Evolutionary conservation across 2,797 vertebrate species (phyloP), one percentile per base, ranked within the genome.

Genomic region (Epinephelus coioides): DNA sequence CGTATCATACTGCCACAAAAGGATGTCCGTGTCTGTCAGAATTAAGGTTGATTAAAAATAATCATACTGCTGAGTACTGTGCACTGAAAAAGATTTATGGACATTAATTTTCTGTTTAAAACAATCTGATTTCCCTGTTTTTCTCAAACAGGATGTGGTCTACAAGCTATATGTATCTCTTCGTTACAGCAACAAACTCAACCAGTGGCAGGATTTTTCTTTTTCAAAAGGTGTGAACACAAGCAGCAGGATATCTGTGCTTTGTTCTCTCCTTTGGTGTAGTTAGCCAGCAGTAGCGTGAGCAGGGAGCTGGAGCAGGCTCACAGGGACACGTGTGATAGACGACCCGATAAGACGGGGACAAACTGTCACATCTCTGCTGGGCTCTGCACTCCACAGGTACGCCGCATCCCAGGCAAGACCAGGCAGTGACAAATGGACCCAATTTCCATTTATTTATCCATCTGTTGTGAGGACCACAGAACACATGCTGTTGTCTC

Each of bases 381-480:
- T 30, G 69, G 86, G 78, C 78, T 74, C 46, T 38, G 55, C 62
- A 73, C 87, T 81, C 86, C 74, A 91, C 89, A 92, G 87, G 92
- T 93, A 89, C 55, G 6, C 21, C 0, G 34, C 50, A 38, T 76
- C 74, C 40, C 21, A 56, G 79, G 67, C 62, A 66, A 82, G 75
- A n/a, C 69, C 3, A 57, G 82, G 84, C 91, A 88, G 78, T 93
- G 94, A 95, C 86, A 91, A 94, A 94, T 93, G 86, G 85, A 86
- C 75, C 71, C 86, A 86, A 90, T 94, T 92, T 94, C 86, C 93
- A 93, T 92, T 90, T 93, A 92, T 95, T 88, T 92, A 92, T 91
- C 90, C 89, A 73, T 91, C 80, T 88, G 92, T 88, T 73, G 82
- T 84, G 78, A 76, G 86, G 76, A 91, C 77, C 79, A 82, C 83